Evolutionary conservation across 2,113 vertebrate species (phyloP).

Genomic region (Elephas maximus): DNA sequence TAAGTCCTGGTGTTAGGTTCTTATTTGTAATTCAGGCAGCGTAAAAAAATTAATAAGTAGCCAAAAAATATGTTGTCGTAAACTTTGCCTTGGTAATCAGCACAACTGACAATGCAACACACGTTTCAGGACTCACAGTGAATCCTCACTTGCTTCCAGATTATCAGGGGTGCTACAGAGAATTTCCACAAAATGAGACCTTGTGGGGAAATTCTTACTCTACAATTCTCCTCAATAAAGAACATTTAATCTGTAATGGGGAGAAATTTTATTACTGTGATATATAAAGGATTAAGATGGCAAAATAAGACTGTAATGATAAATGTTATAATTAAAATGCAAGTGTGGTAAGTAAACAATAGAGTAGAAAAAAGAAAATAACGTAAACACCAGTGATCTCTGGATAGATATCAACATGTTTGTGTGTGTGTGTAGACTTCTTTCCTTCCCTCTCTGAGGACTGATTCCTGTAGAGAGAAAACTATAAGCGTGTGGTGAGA

Average conservation of each 20-base stretch:
- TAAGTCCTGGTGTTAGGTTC: background rate
- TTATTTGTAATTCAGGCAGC: slow-evolving; percentile 11
- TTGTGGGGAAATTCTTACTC: background rate
- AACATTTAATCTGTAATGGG: background rate
- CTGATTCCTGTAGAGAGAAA: background rate
- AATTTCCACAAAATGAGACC: background rate
- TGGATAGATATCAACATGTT: background rate
- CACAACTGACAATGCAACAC: background rate
- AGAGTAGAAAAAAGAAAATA: background rate
- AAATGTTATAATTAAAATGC: slow-evolving; percentile 2
- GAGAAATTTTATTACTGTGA: background rate
- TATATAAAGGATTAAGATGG: background rate
- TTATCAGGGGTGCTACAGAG: background rate
- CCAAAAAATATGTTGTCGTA: background rate
- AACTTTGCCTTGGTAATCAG: background rate
- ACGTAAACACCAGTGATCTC: background rate
- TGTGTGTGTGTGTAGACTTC: background rate
- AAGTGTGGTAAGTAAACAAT: slow-evolving; percentile 14
- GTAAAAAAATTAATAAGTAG: background rate
- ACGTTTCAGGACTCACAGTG: background rate
- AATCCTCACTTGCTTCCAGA: background rate
- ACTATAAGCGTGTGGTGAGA: background rate
- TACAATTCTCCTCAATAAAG: background rate
- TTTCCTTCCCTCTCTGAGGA: background rate
- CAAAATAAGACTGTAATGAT: slow-evolving; percentile 4